A percentile compares a stretch with the other conserved stretches of the same genome.
These are phyloP conservation scores for Polydrusus cervinus DNA, from an alignment of 2,888 invertebrate genomes.

Conservation along the genomic window DNA sequence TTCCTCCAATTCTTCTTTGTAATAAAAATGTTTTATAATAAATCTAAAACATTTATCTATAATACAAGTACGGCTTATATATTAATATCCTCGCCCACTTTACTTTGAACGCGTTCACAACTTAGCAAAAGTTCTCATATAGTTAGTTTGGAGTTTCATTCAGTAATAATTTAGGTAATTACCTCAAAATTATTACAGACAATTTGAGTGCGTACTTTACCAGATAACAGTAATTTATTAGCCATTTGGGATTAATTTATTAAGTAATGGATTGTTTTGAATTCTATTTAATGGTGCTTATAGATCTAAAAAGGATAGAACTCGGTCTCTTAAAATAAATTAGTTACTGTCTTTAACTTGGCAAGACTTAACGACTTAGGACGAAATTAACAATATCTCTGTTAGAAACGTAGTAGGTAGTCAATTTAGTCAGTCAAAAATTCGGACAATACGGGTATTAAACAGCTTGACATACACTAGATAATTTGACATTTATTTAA, in stretches of 20 bases:
- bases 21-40: too few species aligned
- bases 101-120: background rate
- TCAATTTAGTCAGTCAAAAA: too few species aligned
- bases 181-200: conserved; percentile 33
- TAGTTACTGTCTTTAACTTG: background rate
- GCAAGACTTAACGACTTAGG: too few species aligned
- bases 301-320: background rate
- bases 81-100: background rate
- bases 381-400: too few species aligned
- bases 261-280: background rate
- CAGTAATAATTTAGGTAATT: conserved; percentile 33
- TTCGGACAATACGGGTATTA: too few species aligned
- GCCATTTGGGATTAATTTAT: conserved; percentile 11
- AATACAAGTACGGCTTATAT: background rate
- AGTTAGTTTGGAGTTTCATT: conserved; percentile 16
- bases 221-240: conserved; percentile 26
- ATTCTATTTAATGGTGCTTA: background rate
- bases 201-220: conserved; percentile 30
- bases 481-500: too few species aligned
- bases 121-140: conserved; percentile 15
- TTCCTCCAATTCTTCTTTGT: too few species aligned
- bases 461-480: too few species aligned
- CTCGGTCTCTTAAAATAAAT: background rate
- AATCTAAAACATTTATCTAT: too few species aligned
- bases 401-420: too few species aligned